phyloP scores from a whole-genome alignment of 1,140 invertebrate species.

The Drosophila seguyi region DNA sequence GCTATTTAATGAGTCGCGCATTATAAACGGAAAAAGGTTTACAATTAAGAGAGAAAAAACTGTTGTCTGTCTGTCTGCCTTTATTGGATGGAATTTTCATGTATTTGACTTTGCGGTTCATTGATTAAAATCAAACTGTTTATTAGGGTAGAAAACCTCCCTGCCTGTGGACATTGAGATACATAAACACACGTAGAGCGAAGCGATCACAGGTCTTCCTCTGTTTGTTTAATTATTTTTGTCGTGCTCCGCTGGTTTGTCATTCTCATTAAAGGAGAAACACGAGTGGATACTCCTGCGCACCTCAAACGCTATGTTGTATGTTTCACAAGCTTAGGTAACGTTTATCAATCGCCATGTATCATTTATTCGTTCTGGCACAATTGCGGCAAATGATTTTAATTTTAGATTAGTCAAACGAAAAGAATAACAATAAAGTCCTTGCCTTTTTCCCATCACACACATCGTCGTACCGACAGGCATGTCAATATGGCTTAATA shows the following conservation, averaged over 20 bases:
- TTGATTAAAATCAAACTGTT: slow-evolving; percentile 81
- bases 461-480: slow-evolving; percentile 43
- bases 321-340: background rate
- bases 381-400: slow-evolving; percentile 67
- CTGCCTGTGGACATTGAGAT: background rate
- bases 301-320: slow-evolving; percentile 12
- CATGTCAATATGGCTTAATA: slow-evolving; percentile 67
- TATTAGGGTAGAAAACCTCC: slow-evolving; percentile 37
- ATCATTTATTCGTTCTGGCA: slow-evolving; percentile 43
- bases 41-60: slow-evolving; percentile 57
- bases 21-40: slow-evolving; percentile 54
- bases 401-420: slow-evolving; percentile 79
- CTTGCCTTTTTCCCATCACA: slow-evolving; percentile 22
- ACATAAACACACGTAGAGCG: background rate
- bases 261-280: slow-evolving; percentile 69
- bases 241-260: slow-evolving; percentile 63
- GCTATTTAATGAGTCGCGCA: slow-evolving; percentile 56
- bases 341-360: slow-evolving; percentile 67
- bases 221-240: slow-evolving; percentile 76
- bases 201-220: slow-evolving; percentile 40
- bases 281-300: slow-evolving; percentile 16
- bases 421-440: slow-evolving; percentile 23
- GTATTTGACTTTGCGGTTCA: slow-evolving; percentile 76
- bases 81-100: slow-evolving; percentile 63
- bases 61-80: slow-evolving; percentile 48